Conservation (phyloP, 2,797 vertebrate genomes). For the Neoniphon sammara region DNA sequence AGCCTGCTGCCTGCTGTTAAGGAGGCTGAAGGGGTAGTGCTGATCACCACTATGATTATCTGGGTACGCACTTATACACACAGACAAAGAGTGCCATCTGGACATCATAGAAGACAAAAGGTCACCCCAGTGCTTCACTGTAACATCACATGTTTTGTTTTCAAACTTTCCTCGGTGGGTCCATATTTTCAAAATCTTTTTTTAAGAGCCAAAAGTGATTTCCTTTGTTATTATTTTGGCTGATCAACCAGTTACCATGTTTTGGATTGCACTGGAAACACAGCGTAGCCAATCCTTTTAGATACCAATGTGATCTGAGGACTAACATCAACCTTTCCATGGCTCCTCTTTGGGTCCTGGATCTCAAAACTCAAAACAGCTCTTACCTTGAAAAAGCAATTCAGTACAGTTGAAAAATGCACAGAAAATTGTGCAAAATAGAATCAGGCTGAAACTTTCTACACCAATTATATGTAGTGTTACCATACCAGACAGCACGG, state of each 20-base stretch:
- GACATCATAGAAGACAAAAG: slow-evolving; percentile 19
- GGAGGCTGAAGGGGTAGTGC: slow-evolving; percentile 26
- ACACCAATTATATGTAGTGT: background rate
- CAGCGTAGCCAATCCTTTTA: background rate
- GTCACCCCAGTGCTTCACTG: slow-evolving; percentile 22
- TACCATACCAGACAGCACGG: background rate
- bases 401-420: background rate
- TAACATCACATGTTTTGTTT: background rate
- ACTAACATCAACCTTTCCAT: background rate
- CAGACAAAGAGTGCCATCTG: slow-evolving; percentile 38
- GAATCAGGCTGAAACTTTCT: background rate
- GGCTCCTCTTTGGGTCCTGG: background rate
- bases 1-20: slow-evolving; percentile 22
- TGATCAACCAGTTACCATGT: background rate
- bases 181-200: background rate
- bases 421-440: background rate
- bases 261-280: background rate
- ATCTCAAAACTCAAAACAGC: background rate
- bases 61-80: slow-evolving; percentile 9
- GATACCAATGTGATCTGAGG: background rate
- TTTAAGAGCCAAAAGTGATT: background rate
- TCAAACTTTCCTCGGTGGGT: background rate
- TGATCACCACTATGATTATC: slow-evolving; percentile 57
- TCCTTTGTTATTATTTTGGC: background rate
- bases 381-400: background rate